Conservation (phyloP, 2,113 vertebrate genomes). For the Cryptotis parvus region DNA sequence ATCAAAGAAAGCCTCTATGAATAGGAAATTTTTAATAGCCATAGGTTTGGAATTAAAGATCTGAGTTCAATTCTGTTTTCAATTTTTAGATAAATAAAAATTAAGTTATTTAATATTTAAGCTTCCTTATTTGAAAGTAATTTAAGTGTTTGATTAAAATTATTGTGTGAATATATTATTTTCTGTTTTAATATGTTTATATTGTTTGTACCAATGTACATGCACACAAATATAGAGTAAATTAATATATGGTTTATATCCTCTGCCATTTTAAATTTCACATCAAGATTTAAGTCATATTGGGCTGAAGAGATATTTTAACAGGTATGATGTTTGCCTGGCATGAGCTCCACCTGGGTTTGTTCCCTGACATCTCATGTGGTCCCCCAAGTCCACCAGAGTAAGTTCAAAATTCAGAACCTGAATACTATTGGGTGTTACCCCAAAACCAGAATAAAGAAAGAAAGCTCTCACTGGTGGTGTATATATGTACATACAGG, state of each 20-base stretch:
- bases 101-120: background rate
- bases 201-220: background rate
- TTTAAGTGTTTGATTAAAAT: background rate
- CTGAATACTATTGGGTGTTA: no score
- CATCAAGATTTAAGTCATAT: background rate
- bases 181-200: background rate
- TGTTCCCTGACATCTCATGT: no score
- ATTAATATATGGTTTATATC: background rate
- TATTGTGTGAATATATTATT: background rate
- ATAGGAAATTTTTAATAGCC: background rate
- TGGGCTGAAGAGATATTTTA: no score
- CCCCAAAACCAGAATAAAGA: background rate
- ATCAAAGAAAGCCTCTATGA: background rate
- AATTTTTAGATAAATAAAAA: background rate
- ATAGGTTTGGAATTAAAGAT: background rate
- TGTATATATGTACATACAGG: background rate
- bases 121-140: background rate
- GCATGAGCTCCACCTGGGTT: no score
- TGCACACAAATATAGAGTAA: background rate
- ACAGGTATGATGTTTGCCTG: no score
- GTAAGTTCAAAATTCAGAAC: no score
- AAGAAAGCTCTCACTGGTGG: no score
- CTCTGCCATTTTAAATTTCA: background rate
- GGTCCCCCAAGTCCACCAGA: no score
- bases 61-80: background rate